These are phyloP conservation scores for Leptothorax acervorum DNA, from an alignment of 2,888 invertebrate genomes.

Conservation along the genomic window DNA sequence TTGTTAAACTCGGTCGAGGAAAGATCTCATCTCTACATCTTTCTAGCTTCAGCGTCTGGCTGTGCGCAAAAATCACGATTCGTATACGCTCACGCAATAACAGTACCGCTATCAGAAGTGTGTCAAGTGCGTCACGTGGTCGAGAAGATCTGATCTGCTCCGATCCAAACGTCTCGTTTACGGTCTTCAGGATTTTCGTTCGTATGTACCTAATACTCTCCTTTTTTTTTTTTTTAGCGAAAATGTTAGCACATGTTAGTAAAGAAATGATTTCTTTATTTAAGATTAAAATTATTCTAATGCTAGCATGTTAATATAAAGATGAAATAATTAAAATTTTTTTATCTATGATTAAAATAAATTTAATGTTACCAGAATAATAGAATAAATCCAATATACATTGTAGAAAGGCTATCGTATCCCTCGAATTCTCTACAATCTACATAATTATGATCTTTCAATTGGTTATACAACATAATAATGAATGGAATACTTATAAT, in stretches of 20 bases:
- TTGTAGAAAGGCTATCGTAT: neutral
- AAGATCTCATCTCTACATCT: neutral
- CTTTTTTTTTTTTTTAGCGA: neutral
- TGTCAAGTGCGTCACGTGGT: slow-evolving; percentile 62
- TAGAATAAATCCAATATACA: too few relatives aligned
- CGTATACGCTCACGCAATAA: slow-evolving; percentile 40
- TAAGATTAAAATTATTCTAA: neutral
- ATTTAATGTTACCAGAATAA: neutral
- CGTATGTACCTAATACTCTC: neutral
- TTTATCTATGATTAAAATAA: neutral
- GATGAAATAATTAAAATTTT: neutral
- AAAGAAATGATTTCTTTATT: slow-evolving; percentile 4
- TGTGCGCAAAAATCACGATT: neutral
- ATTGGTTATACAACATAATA: too few relatives aligned
- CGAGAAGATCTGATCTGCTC: slow-evolving; percentile 19
- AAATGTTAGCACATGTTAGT: slow-evolving; percentile 6
- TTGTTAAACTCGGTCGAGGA: neutral
- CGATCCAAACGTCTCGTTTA: neutral
- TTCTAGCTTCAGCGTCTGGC: neutral
- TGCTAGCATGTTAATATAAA: slow-evolving; percentile 3
- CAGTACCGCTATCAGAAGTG: slow-evolving; percentile 63
- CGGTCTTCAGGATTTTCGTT: neutral
- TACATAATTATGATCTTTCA: neutral
- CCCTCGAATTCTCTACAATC: neutral
- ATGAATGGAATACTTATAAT: neutral